A percentile compares a stretch with the other conserved stretches of the same genome.
phyloP scores from a whole-genome alignment of 1,140 invertebrate genomes.

The Cephus cinctus region DNA sequence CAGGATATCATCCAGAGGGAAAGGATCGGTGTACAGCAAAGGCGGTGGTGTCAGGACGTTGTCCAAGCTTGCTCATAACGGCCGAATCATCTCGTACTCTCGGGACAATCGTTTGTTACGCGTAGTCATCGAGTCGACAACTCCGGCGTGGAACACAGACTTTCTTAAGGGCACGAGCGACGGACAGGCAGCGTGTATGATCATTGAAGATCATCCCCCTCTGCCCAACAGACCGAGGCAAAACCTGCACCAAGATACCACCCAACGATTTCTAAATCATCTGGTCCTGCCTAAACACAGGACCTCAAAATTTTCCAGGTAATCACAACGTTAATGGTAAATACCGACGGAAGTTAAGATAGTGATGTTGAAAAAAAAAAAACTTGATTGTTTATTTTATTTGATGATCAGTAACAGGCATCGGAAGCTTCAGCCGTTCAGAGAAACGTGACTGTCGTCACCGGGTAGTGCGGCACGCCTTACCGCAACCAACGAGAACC shows the following conservation, averaged over 20 bases:
- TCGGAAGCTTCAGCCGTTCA: slow-evolving; percentile 90
- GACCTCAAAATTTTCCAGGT: slow-evolving; percentile 89
- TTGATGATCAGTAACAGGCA: slow-evolving; percentile 76
- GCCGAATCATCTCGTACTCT: slow-evolving; percentile 39
- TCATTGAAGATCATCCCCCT: slow-evolving; percentile 54
- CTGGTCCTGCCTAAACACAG: slow-evolving; percentile 61
- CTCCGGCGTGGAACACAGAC: slow-evolving; percentile 37
- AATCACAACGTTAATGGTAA: background rate
- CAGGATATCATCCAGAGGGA: slow-evolving; percentile 58
- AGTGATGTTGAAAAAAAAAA: background rate
- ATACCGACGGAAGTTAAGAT: background rate
- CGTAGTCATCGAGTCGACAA: slow-evolving; percentile 34
- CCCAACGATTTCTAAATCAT: slow-evolving; percentile 49
- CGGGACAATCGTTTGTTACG: slow-evolving; percentile 35
- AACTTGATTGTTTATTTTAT: slow-evolving; percentile 4
- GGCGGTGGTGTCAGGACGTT: slow-evolving; percentile 49
- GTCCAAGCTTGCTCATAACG: slow-evolving; percentile 42
- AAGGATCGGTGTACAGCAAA: slow-evolving; percentile 54
- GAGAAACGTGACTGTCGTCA: slow-evolving; percentile 82
- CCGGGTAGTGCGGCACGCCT: slow-evolving; percentile 55
- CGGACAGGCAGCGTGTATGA: slow-evolving; percentile 64
- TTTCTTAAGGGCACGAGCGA: slow-evolving; percentile 56
- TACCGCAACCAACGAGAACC: slow-evolving; percentile 49
- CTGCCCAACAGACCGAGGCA: slow-evolving; percentile 52
- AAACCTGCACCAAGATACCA: slow-evolving; percentile 50